Percentiles rank a stretch among this genome's conserved stretches.
Conservation (phyloP, 1,140 invertebrate genomes). For the Drosophila guanche region DNA sequence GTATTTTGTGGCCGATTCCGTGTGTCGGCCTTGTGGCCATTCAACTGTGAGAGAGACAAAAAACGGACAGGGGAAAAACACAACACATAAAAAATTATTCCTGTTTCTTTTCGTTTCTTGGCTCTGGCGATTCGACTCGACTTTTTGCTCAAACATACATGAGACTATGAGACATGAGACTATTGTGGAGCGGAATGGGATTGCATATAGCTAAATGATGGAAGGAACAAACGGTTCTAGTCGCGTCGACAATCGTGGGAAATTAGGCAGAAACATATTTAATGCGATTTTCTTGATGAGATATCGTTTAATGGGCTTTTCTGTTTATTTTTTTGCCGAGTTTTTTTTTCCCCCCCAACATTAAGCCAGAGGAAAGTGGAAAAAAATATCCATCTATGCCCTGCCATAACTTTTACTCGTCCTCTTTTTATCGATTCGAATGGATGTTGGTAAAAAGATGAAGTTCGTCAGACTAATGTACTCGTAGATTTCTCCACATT, state of each 20-base stretch:
- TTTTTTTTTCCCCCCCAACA: slow-evolving; percentile 28
- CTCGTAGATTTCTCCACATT: too few species aligned
- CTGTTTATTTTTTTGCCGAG: slow-evolving; percentile 53
- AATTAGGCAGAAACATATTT: slow-evolving; percentile 78
- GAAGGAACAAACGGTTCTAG: slow-evolving; percentile 14
- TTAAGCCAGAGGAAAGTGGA: too few species aligned
- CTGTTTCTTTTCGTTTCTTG: slow-evolving; percentile 39
- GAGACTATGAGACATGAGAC: neutral
- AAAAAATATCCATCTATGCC: too few species aligned
- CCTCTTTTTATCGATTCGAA: too few species aligned
- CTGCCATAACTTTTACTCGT: too few species aligned
- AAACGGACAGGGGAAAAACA: slow-evolving; percentile 19
- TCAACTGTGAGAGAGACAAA: slow-evolving; percentile 58
- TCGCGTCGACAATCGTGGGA: slow-evolving; percentile 49
- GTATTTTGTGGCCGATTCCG: too few species aligned
- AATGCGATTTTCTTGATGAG: slow-evolving; percentile 71
- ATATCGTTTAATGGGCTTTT: slow-evolving; percentile 65
- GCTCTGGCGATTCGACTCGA: slow-evolving; percentile 4
- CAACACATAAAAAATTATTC: slow-evolving; percentile 68
- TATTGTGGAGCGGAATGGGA: slow-evolving; percentile 43
- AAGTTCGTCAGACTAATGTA: too few species aligned
- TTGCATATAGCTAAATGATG: slow-evolving; percentile 55
- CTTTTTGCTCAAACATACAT: slow-evolving; percentile 29
- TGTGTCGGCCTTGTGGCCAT: slow-evolving; percentile 59
- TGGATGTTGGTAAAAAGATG: too few species aligned